Percentiles rank a stretch among this genome's conserved stretches.
Evolutionary conservation across 2,113 vertebrate genomes (phyloP).

Genomic region (Chlorodrepanis virens): DNA sequence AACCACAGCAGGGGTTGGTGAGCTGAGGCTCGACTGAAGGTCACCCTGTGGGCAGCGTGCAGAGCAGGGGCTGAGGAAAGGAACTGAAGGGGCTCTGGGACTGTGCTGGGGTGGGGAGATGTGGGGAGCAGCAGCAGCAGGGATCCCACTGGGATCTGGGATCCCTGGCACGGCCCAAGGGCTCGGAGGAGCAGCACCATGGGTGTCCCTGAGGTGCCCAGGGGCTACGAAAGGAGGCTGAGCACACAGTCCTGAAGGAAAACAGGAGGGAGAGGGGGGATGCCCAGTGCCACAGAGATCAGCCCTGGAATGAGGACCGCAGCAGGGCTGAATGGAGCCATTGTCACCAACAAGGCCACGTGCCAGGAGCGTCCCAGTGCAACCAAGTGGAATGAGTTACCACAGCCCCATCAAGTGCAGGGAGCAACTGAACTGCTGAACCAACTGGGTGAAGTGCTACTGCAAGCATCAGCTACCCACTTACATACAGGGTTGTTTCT

Average conservation of each 20-base stretch:
- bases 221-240: background rate
- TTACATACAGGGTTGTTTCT: background rate
- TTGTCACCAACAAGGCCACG: background rate
- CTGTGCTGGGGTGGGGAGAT: background rate
- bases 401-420: background rate
- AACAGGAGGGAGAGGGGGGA: background rate
- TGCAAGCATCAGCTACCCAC: background rate
- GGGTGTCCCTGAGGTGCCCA: background rate
- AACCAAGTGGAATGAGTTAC: background rate
- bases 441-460: background rate
- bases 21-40: background rate
- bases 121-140: background rate
- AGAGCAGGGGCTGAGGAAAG: background rate
- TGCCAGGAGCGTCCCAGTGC: background rate
- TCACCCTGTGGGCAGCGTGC: background rate
- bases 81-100: background rate
- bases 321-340: background rate
- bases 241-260: background rate
- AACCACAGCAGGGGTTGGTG: background rate
- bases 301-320: background rate
- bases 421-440: constrained; percentile 1
- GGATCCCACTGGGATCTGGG: background rate
- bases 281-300: background rate
- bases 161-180: background rate
- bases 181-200: fast-evolving